Evolutionary conservation across 1,140 invertebrate species (phyloP).

Genomic region (Alviniconcha marisindica): DNA sequence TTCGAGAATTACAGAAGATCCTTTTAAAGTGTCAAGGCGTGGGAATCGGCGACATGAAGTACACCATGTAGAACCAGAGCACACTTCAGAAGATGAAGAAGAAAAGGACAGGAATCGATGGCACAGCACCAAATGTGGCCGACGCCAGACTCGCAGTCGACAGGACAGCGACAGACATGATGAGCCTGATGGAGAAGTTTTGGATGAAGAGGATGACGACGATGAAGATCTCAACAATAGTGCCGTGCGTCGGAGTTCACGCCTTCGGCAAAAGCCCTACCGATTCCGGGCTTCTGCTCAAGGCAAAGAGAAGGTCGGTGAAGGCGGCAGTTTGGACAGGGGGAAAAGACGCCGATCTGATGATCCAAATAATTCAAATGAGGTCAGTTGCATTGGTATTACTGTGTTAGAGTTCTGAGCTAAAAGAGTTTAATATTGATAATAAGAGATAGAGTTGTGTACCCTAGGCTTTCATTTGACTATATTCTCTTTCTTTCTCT

Average conservation of each 20-base stretch:
- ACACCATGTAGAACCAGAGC: neutral
- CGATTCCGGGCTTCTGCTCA: constrained; percentile 75
- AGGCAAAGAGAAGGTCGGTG: constrained; percentile 73
- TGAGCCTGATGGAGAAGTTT: neutral
- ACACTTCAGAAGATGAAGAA: constrained; percentile 27
- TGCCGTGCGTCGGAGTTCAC: constrained; percentile 79
- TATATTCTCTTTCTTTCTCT: too few species aligned
- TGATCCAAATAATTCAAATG: constrained; percentile 45
- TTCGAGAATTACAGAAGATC: neutral
- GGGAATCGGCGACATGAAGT: neutral
- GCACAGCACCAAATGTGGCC: neutral
- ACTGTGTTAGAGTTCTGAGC: too few species aligned
- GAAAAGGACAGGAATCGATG: neutral
- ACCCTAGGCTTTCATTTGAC: too few species aligned
- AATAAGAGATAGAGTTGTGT: too few species aligned
- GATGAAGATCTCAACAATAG: constrained; percentile 48
- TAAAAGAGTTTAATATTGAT: too few species aligned
- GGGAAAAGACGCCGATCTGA: constrained; percentile 37
- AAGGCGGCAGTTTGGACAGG: constrained; percentile 76
- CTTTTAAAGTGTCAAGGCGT: neutral
- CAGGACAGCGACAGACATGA: neutral
- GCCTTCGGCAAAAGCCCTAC: constrained; percentile 79
- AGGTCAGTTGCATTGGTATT: constrained; percentile 23
- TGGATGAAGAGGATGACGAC: constrained; percentile 52
- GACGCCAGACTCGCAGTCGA: neutral